Evolutionary conservation across 2,888 invertebrate species (phyloP), one percentile per base, ranked within the genome.

Genomic region (Disparrhopalites patrizii): DNA sequence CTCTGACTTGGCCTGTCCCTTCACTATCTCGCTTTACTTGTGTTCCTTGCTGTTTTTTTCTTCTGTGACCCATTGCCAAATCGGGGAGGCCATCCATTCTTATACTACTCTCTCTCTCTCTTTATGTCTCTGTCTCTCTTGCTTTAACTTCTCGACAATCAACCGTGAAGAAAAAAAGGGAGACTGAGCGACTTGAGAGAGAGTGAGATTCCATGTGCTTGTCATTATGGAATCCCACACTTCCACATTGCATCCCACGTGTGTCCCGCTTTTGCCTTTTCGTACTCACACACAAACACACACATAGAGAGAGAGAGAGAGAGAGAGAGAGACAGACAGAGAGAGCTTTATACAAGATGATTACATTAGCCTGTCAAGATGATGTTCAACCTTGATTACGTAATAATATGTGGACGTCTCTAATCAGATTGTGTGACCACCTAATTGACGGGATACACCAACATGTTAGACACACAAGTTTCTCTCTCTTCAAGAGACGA

Each of bases 261-360:
- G 64, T 64, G 64, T 47, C 64, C 64, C 50, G 56, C 57, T 64
- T 64, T 64, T 33, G 50, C 56, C 40, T 56, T 56, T 50, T 55
- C 51, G 38, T 62, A 31, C 30, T 51, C 13, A 3, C 18, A 33
- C 36, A 15, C 43, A 43, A 20, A 43, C 5, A 43, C n/a, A n/a
- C n/a, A n/a, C n/a, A n/a, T n/a, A n/a, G n/a, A n/a, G n/a, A n/a
- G n/a, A n/a, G n/a, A n/a, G n/a, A n/a, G n/a, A n/a, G n/a, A n/a
- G n/a, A n/a, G n/a, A n/a, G n/a, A n/a, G n/a, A n/a, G n/a, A n/a
- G n/a, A n/a, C n/a, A n/a, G n/a, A n/a, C n/a, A n/a, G n/a, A n/a
- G n/a, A n/a, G n/a, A n/a, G n/a, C n/a, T n/a, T n/a, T n/a, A 27
- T 15, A 57, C 57, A 57, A 57, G 18, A 8, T 18, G 31, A 57